Evolutionary conservation across 1,140 invertebrate genomes (phyloP), one percentile per base, ranked within the genome.

Genomic region (Drosophila cardini): DNA sequence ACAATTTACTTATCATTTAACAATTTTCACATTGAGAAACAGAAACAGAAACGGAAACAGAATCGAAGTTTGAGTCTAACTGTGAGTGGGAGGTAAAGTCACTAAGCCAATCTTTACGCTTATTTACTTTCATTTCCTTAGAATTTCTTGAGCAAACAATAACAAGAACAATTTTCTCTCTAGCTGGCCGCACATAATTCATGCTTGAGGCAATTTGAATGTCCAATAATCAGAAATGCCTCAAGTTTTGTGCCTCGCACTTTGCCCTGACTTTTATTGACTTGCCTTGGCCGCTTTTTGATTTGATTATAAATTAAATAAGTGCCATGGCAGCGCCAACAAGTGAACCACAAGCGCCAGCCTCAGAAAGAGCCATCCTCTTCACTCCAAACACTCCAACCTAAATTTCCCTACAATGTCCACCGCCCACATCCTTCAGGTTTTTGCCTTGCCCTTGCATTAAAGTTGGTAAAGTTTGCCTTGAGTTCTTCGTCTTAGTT

Each of bases 151-250:
- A 70, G 68, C 68, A 68, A 65, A 67, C 82, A 82, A 79, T 45
- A 69, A 69, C 65, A 57, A 38, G 36, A 72, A 63, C 57, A 60
- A 38, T 34, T 42, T 40, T 53, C 26, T 63, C 61, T 60, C 60
- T 52, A 61, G 50, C 60, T 76, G 56, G 76, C 77, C 72, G 76
- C 72, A 76, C 79, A 87, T 87, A 87, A 87, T 87, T 87, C 83
- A 87, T 87, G 83, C 83, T 87, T 87, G 79, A 89, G 80, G 76
- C 79, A 83, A 79, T 79, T 83, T 87, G 79, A 86, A 87, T 87
- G 83, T 81, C 79, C 83, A 87, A 79, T 76, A 87, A 87, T 80
- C 76, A 70, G 75, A 83, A 86, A 87, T 83, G 83, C 84, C 76
- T 72, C 72, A 87, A 87, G 83, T 68, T 76, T 81, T 79, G 45